phyloP scores from a whole-genome alignment of 2,113 vertebrate species.

The Eleginops maclovinus region DNA sequence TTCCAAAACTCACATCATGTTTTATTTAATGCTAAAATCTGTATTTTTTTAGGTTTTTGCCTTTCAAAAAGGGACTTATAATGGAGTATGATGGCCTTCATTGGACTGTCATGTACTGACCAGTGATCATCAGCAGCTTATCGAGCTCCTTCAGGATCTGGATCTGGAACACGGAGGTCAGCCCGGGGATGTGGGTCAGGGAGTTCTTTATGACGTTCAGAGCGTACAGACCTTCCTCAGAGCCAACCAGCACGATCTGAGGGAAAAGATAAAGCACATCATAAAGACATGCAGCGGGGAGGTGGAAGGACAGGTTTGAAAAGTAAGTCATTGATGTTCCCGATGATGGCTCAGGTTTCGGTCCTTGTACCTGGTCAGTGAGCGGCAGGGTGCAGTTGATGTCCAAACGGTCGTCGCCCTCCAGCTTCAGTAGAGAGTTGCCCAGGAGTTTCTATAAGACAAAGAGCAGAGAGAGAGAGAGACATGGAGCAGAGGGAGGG shows the following conservation, averaged over 20 bases:
- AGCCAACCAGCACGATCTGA: slow-evolving; percentile 96
- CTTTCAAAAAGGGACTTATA: too few species aligned
- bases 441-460: slow-evolving; percentile 92
- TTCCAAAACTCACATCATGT: too few species aligned
- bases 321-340: too few species aligned
- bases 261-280: neutral
- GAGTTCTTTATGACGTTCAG: slow-evolving; percentile 98
- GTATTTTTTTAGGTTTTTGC: too few species aligned
- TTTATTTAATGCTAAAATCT: too few species aligned
- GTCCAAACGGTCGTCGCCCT: slow-evolving; percentile 97
- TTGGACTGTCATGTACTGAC: slow-evolving; percentile 69
- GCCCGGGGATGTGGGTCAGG: slow-evolving; percentile 94
- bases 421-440: slow-evolving; percentile 96
- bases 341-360: neutral
- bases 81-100: neutral
- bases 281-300: slow-evolving; percentile 4
- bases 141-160: slow-evolving; percentile 97
- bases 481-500: slow-evolving; percentile 14
- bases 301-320: too few species aligned
- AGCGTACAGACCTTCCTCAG: slow-evolving; percentile 97
- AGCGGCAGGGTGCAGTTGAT: slow-evolving; percentile 99
- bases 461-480: slow-evolving; percentile 6
- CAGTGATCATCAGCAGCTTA: slow-evolving; percentile 98
- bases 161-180: slow-evolving; percentile 97
- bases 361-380: slow-evolving; percentile 92